These are phyloP conservation scores for Drosophila colorata DNA, from an alignment of 2,888 invertebrate genomes.

Conservation along the genomic window DNA sequence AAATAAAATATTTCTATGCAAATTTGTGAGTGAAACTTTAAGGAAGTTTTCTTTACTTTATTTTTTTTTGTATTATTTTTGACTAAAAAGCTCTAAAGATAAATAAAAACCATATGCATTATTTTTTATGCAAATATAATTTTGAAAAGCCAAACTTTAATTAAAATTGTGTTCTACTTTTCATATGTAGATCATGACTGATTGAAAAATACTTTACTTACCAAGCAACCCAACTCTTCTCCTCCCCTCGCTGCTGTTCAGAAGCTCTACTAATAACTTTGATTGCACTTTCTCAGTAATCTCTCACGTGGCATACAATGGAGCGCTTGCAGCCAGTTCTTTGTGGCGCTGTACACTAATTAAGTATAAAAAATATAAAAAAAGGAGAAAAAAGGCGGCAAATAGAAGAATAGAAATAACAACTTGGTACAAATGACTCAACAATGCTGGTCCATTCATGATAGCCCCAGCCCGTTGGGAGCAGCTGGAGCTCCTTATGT, in stretches of 20 bases:
- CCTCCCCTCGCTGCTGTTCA: neutral
- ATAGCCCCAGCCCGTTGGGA: conserved; percentile 21
- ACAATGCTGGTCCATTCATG: conserved; percentile 46
- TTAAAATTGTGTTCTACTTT: neutral
- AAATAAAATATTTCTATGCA: no score
- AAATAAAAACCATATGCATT: no score
- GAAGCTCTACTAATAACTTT: conserved; percentile 16
- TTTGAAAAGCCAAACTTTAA: neutral
- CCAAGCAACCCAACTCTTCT: neutral
- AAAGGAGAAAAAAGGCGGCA: conserved; percentile 19
- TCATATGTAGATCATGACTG: neutral
- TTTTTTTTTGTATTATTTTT: no score
- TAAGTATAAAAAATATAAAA: conserved; percentile 40
- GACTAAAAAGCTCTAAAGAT: no score
- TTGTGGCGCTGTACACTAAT: conserved; percentile 47
- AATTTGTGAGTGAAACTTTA: no score
- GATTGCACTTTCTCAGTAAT: conserved; percentile 37
- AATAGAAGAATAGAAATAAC: conserved; percentile 26
- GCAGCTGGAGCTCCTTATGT: conserved; percentile 40
- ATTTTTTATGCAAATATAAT: neutral
- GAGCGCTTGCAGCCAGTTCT: conserved; percentile 8
- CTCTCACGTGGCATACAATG: conserved; percentile 37
- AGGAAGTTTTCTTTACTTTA: no score
- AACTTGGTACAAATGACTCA: conserved; percentile 45
- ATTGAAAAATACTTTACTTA: conserved; percentile 14